Evolutionary conservation across 2,113 vertebrate species (phyloP).

Genomic region (Isurus oxyrinchus): DNA sequence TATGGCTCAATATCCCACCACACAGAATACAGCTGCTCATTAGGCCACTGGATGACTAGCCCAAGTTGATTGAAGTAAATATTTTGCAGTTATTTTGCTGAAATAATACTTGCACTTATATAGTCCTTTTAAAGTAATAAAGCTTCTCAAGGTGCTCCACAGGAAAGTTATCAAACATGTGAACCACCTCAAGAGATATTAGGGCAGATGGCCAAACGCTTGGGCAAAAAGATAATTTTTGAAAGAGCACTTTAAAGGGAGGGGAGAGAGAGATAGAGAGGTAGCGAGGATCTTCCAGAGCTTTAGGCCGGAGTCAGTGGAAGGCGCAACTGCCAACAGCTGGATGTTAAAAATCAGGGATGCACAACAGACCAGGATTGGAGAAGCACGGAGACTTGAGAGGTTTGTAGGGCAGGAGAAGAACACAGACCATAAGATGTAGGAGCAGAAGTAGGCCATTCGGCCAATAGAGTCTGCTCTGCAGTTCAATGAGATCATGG

Average conservation of each 20-base stretch:
- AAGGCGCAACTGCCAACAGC: no score
- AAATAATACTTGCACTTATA: neutral
- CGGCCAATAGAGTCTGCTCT: no score
- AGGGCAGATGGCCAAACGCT: neutral
- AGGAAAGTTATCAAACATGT: neutral
- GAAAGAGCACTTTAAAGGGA: neutral
- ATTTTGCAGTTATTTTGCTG: neutral
- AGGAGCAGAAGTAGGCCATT: no score
- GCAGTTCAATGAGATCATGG: no score
- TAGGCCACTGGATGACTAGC: neutral
- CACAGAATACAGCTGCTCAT: neutral
- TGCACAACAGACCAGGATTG: neutral
- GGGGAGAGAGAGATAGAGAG: neutral
- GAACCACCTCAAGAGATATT: neutral
- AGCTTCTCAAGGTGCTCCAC: neutral
- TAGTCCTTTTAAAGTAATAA: neutral
- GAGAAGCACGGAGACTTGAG: neutral
- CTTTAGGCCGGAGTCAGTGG: neutral
- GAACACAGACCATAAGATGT: neutral
- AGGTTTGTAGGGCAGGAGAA: neutral
- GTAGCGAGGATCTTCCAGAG: neutral
- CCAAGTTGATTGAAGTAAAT: neutral
- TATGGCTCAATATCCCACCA: neutral
- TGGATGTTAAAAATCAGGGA: neutral
- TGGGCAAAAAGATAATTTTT: neutral